These are phyloP conservation scores for Nothobranchius furzeri DNA, from an alignment of 2,113 vertebrate genomes.

Conservation along the genomic window DNA sequence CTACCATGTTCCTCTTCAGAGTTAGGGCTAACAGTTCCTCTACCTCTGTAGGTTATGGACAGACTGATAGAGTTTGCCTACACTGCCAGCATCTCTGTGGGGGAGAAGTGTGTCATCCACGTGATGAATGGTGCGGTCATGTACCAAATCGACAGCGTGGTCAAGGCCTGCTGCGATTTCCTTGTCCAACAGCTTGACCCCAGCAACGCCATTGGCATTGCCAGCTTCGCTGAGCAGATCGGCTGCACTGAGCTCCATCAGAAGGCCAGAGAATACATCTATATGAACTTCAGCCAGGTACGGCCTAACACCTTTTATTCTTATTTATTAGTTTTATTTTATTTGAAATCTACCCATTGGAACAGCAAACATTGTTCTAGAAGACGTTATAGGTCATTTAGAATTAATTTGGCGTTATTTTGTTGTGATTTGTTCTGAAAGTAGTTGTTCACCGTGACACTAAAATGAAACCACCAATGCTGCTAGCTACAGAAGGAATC, in stretches of 20 bases:
- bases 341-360: too few relatives aligned
- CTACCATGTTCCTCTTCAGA: not conserved
- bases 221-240: conserved; percentile 93
- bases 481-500: not conserved
- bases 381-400: too few relatives aligned
- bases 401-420: too few relatives aligned
- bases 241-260: conserved; percentile 89
- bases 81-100: conserved; percentile 93
- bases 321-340: too few relatives aligned
- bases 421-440: not conserved
- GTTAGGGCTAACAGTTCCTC: too few relatives aligned
- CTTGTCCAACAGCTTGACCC: conserved; percentile 92
- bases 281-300: conserved; percentile 94
- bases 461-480: not conserved
- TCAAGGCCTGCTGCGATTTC: conserved; percentile 92
- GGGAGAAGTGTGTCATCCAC: conserved; percentile 92
- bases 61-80: conserved; percentile 92
- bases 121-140: conserved; percentile 95
- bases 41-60: conserved; percentile 84
- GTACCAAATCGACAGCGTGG: conserved; percentile 97
- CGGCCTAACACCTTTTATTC: not conserved
- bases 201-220: conserved; percentile 96
- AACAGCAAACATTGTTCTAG: too few relatives aligned
- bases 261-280: conserved; percentile 92
- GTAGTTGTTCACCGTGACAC: not conserved